phyloP scores from a whole-genome alignment of 2,113 vertebrate species.

The Campylomormyrus tamandua region DNA sequence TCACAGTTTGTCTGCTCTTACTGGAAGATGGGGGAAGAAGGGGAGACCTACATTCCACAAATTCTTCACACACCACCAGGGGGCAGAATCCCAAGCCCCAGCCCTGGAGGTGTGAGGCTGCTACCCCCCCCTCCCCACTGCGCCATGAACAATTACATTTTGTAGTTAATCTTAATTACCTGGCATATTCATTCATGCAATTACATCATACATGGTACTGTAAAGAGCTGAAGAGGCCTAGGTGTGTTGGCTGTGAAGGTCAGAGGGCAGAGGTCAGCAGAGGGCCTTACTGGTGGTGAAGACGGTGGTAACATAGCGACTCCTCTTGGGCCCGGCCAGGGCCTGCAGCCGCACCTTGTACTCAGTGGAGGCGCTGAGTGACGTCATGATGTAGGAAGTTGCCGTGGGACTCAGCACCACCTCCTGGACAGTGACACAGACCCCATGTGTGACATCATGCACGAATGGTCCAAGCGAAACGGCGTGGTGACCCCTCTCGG shows the following conservation, averaged over 20 bases:
- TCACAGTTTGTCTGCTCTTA: background rate
- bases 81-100: background rate
- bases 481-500: background rate
- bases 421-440: conserved; percentile 58
- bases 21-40: background rate
- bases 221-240: background rate
- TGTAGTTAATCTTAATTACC: background rate
- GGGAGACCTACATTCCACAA: background rate
- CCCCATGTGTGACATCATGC: background rate
- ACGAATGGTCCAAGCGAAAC: background rate
- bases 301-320: conserved; percentile 64
- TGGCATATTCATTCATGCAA: background rate
- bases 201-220: background rate
- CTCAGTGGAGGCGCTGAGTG: conserved; percentile 75
- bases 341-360: conserved; percentile 81
- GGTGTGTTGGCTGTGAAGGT: background rate
- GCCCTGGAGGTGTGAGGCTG: background rate
- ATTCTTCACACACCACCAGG: background rate
- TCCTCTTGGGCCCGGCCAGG: conserved; percentile 68
- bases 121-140: background rate
- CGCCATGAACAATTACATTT: background rate
- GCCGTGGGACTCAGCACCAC: conserved; percentile 74
- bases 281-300: conserved; percentile 81
- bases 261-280: background rate
- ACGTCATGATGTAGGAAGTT: conserved; percentile 76